These are phyloP conservation scores for Heliconius congener DNA, from an alignment of 1,140 invertebrate species.

Conservation along the genomic window DNA sequence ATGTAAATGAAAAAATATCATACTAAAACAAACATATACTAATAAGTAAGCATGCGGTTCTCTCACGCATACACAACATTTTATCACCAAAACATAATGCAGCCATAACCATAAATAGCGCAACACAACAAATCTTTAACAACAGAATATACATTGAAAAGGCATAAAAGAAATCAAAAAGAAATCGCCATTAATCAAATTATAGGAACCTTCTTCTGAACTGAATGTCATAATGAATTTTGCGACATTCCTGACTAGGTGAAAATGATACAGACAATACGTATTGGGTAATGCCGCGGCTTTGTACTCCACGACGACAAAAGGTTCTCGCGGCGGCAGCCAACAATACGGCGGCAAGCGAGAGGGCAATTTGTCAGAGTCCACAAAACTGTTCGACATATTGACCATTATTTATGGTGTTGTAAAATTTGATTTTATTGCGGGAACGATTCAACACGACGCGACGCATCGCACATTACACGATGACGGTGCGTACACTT, in stretches of 20 bases:
- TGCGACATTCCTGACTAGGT: conserved; percentile 56
- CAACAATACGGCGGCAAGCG: conserved; percentile 73
- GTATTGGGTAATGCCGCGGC: conserved; percentile 58
- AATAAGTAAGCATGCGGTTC: background rate
- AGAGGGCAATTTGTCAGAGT: conserved; percentile 78
- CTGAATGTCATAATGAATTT: conserved; percentile 65
- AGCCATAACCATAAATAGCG: conserved; percentile 3
- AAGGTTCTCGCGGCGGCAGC: conserved; percentile 63
- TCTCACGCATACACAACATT: background rate
- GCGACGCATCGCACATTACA: conserved; percentile 70
- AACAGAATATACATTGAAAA: background rate
- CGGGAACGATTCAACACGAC: conserved; percentile 67
- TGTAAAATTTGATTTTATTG: conserved; percentile 76
- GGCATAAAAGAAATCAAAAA: conserved; percentile 40
- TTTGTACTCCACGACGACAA: conserved; percentile 66
- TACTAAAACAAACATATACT: background rate
- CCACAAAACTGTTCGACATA: conserved; percentile 76
- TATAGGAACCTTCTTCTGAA: conserved; percentile 55
- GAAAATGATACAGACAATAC: conserved; percentile 75
- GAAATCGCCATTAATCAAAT: conserved; percentile 66
- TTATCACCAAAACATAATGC: background rate
- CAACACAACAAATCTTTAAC: conserved; percentile 23
- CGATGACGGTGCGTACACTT: conserved; percentile 61
- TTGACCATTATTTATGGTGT: conserved; percentile 79
- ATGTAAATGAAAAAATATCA: background rate